A percentile compares a stretch with the other conserved stretches of the same genome.
Conservation (phyloP, 1,140 invertebrate genomes). For the Myzus persicae region DNA sequence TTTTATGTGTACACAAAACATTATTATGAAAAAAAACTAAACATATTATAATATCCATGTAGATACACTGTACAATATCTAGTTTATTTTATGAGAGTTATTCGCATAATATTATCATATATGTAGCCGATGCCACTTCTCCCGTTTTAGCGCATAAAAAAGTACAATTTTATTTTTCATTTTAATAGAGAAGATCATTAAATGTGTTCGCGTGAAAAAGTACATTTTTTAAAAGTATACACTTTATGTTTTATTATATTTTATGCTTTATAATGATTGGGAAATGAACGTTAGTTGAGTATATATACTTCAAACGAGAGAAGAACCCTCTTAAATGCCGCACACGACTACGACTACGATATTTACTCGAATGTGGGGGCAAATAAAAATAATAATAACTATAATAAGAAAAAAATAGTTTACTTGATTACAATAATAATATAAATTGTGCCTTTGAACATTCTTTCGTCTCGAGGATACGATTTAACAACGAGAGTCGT, state of each 20-base stretch:
- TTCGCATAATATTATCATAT: slow-evolving; percentile 4
- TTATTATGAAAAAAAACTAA: neutral
- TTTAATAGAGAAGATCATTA: slow-evolving; percentile 20
- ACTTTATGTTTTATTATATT: neutral
- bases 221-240: slow-evolving; percentile 16
- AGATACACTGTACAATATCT: neutral
- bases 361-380: neutral
- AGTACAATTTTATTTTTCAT: neutral
- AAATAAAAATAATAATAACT: neutral
- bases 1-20: neutral
- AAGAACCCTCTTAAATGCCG: neutral
- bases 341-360: neutral
- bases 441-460: neutral
- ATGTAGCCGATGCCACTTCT: neutral
- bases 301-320: slow-evolving; percentile 11
- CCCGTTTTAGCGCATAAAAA: neutral
- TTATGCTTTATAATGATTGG: neutral
- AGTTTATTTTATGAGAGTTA: neutral
- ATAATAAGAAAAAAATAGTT: neutral
- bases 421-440: neutral
- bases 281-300: neutral
- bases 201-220: slow-evolving; percentile 28
- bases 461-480: neutral
- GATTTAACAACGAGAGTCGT: neutral
- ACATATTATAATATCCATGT: neutral